A percentile compares a stretch with the other conserved stretches of the same genome.
Evolutionary conservation across 2,888 invertebrate genomes (phyloP).

Genomic region (Esperia sulphurella): DNA sequence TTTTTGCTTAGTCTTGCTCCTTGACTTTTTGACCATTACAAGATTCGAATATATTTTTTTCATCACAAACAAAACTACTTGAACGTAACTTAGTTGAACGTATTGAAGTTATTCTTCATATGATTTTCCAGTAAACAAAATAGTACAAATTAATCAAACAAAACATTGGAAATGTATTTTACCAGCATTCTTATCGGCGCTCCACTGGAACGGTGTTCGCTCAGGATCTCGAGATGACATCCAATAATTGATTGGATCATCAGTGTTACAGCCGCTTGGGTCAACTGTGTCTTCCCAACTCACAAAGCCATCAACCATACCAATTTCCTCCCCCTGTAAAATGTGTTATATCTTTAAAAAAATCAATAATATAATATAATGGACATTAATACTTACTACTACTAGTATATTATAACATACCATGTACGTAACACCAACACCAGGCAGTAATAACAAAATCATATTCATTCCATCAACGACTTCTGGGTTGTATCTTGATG

Average conservation of each 20-base stretch:
- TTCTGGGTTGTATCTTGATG: constrained; percentile 82
- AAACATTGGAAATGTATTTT: constrained; percentile 2
- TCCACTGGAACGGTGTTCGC: constrained; percentile 92
- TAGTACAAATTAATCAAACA: no score
- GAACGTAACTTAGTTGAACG: no score
- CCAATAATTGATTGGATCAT: constrained; percentile 78
- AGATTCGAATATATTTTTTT: no score
- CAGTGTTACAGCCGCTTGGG: constrained; percentile 77
- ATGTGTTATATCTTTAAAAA: not conserved
- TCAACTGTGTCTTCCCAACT: constrained; percentile 81
- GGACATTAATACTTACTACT: not conserved
- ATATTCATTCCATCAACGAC: constrained; percentile 91
- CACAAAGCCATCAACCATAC: constrained; percentile 81
- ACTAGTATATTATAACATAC: constrained; percentile 39
- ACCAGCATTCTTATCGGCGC: constrained; percentile 79
- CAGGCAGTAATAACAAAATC: constrained; percentile 89
- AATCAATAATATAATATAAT: no score
- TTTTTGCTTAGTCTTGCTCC: no score
- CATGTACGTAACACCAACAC: constrained; percentile 92
- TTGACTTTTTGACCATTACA: not conserved
- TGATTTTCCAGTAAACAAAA: no score
- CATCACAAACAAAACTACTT: no score
- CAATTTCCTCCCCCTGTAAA: constrained; percentile 88
- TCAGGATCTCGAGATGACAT: constrained; percentile 83
- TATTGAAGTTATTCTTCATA: no score